Conservation (phyloP, 1,140 invertebrate genomes). For the Frieseomelitta varia region DNA sequence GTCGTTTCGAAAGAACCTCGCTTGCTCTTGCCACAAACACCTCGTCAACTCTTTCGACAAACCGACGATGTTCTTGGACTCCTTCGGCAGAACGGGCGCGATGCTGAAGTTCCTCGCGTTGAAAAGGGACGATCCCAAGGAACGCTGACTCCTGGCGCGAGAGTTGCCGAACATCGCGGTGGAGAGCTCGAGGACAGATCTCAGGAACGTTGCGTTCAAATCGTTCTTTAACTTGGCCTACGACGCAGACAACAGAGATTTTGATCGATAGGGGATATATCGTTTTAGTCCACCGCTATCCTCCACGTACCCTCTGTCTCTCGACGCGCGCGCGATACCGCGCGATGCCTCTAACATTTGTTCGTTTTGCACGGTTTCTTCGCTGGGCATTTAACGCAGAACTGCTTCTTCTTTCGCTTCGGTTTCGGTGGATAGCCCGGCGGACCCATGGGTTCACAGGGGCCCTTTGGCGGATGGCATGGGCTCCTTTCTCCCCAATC, state of each 20-base stretch:
- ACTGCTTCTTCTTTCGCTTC: constrained; percentile 67
- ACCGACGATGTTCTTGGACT: too few species aligned
- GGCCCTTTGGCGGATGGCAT: constrained; percentile 70
- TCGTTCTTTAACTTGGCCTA: constrained; percentile 9
- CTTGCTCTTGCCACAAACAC: neutral
- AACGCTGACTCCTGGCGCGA: neutral
- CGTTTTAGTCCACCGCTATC: neutral
- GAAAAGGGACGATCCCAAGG: neutral
- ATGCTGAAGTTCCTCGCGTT: constrained; percentile 16
- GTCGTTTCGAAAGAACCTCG: neutral
- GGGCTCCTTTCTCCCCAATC: constrained; percentile 62
- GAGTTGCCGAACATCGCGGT: neutral
- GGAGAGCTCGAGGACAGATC: neutral
- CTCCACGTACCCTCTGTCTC: constrained; percentile 74
- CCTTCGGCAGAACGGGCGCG: too few species aligned
- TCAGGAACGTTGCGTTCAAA: neutral
- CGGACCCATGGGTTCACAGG: constrained; percentile 65
- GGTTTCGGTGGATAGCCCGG: constrained; percentile 70
- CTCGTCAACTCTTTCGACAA: neutral
- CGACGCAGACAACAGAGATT: constrained; percentile 33
- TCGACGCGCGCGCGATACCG: constrained; percentile 16
- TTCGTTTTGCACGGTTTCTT: constrained; percentile 72
- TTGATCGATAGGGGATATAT: constrained; percentile 25
- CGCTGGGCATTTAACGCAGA: constrained; percentile 74
- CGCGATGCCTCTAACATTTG: constrained; percentile 42